Conservation (phyloP, 1,140 invertebrate genomes). For the Calliphora vicina region DNA sequence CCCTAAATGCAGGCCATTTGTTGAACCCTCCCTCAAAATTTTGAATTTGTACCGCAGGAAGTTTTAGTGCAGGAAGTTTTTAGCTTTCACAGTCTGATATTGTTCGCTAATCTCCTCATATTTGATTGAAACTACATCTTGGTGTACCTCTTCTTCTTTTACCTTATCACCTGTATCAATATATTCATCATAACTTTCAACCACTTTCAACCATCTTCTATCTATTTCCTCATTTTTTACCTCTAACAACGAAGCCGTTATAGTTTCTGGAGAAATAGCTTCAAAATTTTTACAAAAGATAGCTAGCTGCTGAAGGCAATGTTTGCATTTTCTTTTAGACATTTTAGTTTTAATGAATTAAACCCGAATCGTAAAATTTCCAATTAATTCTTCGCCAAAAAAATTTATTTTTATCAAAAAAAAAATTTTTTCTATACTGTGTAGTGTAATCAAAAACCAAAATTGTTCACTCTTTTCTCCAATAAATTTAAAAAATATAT, state of each 20-base stretch:
- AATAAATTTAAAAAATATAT: no score
- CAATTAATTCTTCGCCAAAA: no score
- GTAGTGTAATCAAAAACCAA: no score
- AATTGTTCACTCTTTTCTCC: no score
- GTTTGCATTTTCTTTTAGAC: not conserved
- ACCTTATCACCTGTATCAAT: no score
- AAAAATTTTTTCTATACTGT: no score
- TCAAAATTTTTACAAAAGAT: not conserved
- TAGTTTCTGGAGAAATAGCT: not conserved
- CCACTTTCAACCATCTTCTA: not conserved
- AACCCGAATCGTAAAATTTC: no score
- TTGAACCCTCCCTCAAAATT: not conserved
- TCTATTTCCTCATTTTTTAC: not conserved
- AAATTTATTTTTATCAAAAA: no score
- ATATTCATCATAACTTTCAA: not conserved
- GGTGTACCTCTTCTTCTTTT: no score
- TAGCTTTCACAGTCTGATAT: not conserved
- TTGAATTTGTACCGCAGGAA: not conserved
- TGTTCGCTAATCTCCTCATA: not conserved
- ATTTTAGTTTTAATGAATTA: not conserved
- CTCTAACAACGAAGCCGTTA: not conserved
- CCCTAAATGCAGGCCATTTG: not conserved
- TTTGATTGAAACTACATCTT: no score
- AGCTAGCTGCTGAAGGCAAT: not conserved
- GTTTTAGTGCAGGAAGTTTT: not conserved